Evolutionary conservation across 2,888 invertebrate genomes (phyloP).

Genomic region (Nudaria mundana): DNA sequence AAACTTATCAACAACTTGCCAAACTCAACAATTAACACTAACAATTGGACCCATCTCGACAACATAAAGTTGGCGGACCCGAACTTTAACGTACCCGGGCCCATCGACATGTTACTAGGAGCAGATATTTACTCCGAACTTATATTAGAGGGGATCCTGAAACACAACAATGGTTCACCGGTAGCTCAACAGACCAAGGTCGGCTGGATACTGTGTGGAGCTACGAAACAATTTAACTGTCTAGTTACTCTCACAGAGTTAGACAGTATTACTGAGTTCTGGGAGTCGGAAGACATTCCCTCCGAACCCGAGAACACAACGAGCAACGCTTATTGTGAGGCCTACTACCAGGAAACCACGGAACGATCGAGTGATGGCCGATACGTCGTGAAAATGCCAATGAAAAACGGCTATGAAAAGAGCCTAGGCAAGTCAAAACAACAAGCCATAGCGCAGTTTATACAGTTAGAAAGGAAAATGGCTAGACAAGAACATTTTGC

Average conservation of each 20-base stretch:
- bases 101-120: conserved; percentile 5
- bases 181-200: conserved; percentile 12
- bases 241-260: too few relatives aligned
- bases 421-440: conserved; percentile 6
- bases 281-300: conserved; percentile 9
- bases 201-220: conserved; percentile 13
- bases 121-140: conserved; percentile 6
- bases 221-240: conserved; percentile 10
- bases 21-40: background rate
- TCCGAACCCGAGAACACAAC: background rate
- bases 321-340: conserved; percentile 4
- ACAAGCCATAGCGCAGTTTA: conserved; percentile 6
- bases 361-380: conserved; percentile 4
- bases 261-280: too few relatives aligned
- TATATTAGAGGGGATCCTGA: conserved; percentile 7
- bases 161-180: background rate
- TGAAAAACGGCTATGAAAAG: background rate
- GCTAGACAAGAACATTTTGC: background rate
- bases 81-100: conserved; percentile 1
- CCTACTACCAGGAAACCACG: conserved; percentile 1
- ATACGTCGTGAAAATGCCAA: conserved; percentile 8
- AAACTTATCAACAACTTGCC: conserved; percentile 4
- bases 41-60: conserved; percentile 3
- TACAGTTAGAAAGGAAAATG: conserved; percentile 4
- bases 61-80: conserved; percentile 9